A percentile compares a stretch with the other conserved stretches of the same genome.
These are phyloP conservation scores for Erebia epiphron DNA, from an alignment of 2,888 invertebrate genomes.

Conservation along the genomic window DNA sequence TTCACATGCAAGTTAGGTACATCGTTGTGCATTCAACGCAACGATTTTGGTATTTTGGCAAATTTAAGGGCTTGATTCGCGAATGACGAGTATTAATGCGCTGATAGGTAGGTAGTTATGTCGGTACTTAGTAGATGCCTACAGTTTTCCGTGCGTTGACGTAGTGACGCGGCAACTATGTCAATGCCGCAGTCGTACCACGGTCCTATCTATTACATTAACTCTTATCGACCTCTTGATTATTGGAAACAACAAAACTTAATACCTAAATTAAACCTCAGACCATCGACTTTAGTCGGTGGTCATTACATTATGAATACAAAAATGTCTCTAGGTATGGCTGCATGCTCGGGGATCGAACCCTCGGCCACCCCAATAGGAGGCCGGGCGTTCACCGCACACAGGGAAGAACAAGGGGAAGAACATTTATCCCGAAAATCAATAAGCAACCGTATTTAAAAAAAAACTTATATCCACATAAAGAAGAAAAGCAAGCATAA, in stretches of 20 bases:
- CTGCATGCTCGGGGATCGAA: no score
- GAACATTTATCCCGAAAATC: no score
- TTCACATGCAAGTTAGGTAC: not conserved
- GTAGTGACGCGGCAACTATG: conserved; percentile 69
- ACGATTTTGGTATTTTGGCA: not conserved
- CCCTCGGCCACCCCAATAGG: no score
- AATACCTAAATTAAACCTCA: conserved; percentile 5
- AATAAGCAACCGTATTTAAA: no score
- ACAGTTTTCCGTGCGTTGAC: conserved; percentile 52
- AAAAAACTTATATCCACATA: no score
- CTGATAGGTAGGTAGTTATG: not conserved
- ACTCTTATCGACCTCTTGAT: conserved; percentile 75
- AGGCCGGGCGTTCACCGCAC: no score
- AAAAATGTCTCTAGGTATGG: no score
- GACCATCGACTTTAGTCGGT: not conserved
- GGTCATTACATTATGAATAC: no score
- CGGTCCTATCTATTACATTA: conserved; percentile 63
- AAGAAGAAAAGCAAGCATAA: no score
- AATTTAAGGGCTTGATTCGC: conserved; percentile 13
- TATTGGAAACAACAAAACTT: conserved; percentile 46
- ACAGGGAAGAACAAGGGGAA: no score
- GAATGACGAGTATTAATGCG: conserved; percentile 14
- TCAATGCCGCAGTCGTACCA: conserved; percentile 71
- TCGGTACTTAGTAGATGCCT: conserved; percentile 30
- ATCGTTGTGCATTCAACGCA: conserved; percentile 1